Evolutionary conservation across 1,140 invertebrate genomes (phyloP), one percentile per base, ranked within the genome.

Genomic region (Dermatophagoides farinae): DNA sequence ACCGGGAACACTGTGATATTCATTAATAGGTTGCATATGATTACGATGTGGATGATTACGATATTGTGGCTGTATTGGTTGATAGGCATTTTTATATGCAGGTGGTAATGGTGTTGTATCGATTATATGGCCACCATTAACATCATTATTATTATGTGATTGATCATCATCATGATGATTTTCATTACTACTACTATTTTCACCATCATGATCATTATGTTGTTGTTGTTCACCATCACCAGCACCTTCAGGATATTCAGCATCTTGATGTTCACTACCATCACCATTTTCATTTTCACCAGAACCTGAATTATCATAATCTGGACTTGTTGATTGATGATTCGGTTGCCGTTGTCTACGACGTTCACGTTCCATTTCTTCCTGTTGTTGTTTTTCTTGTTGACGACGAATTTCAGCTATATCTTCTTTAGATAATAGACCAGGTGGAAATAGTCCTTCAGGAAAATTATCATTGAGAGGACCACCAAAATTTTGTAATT

Each of bases 371-470:
- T 60, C 58, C 31, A 16, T 44, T 44, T 31, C n/a, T 52, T 60
- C 58, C 5, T n/a, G 47, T 8, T 16, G 16, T 50, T 60, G 44
- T 41, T 50, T 50, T 60, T 60, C 58, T 22, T 60, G 58, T 37
- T 60, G 58, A 41, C 47, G 47, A 1, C 58, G n/a, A 51, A 60
- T 60, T 47, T 60, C 58, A 5, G 47, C 37, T 9, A 60, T 18
- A 41, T 60, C 58, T 6, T 60, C 58, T 37, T 51, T 49, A 25
- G n/a, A 20, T 14, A 60, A 23, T 8, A 60, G 25, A 12, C 58
- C 58, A 14, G 58, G 58, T 22, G 58, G 58, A 41, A 60, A 60
- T 25, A 60, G 25, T 49, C 58, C 58, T 60, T 60, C 58, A 1
- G 58, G 58, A 39, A 60, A 60, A 23, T 60, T 60, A 23, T 60